Percentiles rank a stretch among this genome's conserved stretches.
These are phyloP conservation scores for Furcula furcula DNA, from an alignment of 2,888 invertebrate genomes.

Conservation along the genomic window DNA sequence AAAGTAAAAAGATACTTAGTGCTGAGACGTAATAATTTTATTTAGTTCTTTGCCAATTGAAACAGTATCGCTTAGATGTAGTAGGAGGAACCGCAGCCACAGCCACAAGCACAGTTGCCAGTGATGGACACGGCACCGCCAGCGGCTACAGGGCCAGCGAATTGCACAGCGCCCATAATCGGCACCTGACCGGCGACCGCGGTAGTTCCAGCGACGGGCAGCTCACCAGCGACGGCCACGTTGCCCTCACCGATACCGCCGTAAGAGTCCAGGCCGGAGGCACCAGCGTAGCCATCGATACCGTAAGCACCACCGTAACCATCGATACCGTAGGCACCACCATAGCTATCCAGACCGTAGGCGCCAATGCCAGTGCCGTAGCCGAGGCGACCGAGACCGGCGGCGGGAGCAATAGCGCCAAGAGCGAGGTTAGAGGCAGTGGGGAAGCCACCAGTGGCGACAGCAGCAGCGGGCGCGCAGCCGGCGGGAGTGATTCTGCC, in stretches of 20 bases:
- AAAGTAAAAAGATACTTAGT: no score
- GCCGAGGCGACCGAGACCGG: constrained; percentile 2
- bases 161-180: constrained; percentile 8
- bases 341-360: no score
- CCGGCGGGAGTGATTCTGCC: constrained; percentile 15
- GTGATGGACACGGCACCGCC: constrained; percentile 34
- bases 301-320: no score
- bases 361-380: constrained; percentile 5
- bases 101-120: constrained; percentile 32
- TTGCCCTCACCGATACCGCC: constrained; percentile 15
- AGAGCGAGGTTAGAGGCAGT: constrained; percentile 7
- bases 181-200: constrained; percentile 36
- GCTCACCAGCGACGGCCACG: constrained; percentile 31
- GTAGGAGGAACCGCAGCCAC: constrained; percentile 6
- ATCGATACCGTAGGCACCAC: no score
- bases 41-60: no score
- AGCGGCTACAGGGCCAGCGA: constrained; percentile 37
- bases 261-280: constrained; percentile 1
- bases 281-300: no score
- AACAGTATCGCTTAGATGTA: background rate
- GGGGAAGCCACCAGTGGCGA: constrained; percentile 1
- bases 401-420: constrained; percentile 12
- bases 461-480: constrained; percentile 1
- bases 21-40: no score
- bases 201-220: constrained; percentile 26